phyloP scores from a whole-genome alignment of 30 jellyfish, hydroid and myxozoan genomes.

The Hydractinia symbiolongicarpus region DNA sequence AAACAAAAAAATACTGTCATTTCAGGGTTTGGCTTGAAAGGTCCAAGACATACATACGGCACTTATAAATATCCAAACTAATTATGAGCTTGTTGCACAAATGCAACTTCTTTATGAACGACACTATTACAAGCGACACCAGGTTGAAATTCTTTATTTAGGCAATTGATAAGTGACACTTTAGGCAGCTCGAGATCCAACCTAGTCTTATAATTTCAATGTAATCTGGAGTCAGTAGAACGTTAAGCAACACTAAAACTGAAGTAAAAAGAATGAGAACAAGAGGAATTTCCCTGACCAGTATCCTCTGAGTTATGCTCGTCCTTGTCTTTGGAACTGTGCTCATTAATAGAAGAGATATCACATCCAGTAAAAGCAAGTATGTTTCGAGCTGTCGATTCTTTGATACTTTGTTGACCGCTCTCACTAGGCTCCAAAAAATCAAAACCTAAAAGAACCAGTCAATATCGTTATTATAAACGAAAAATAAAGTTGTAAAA shows the following conservation, averaged over 20 bases:
- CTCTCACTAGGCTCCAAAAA: neutral
- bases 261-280: neutral
- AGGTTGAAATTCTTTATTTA: no score
- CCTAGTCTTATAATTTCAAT: neutral
- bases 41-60: no score
- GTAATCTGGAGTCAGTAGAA: neutral
- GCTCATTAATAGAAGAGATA: constrained; percentile 18
- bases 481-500: no score
- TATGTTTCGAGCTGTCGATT: constrained; percentile 34
- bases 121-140: no score
- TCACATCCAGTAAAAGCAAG: constrained; percentile 32
- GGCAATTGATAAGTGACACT: no score
- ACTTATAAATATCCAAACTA: no score
- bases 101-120: no score
- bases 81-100: no score
- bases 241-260: neutral
- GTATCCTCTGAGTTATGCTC: constrained; percentile 1
- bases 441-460: neutral
- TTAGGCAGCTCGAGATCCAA: no score
- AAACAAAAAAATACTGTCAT: no score
- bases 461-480: no score
- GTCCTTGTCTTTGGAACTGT: neutral
- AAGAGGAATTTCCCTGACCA: neutral
- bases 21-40: no score
- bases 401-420: constrained; percentile 32